Evolutionary conservation across 2,113 vertebrate species (phyloP).

Genomic region (Etheostoma spectabile): DNA sequence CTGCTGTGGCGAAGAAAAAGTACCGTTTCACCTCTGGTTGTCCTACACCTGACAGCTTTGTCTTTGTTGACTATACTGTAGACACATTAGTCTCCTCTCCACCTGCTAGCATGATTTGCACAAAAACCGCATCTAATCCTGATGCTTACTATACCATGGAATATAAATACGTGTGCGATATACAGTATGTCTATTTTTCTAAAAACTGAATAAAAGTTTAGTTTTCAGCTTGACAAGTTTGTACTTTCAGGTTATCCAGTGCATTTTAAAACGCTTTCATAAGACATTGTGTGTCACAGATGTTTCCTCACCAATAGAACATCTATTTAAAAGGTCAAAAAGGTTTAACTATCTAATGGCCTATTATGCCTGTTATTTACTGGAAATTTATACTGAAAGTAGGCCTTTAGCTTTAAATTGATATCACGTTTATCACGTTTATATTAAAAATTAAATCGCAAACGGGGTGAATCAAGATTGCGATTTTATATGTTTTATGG

Average conservation of each 20-base stretch:
- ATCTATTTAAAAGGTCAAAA: too few relatives aligned
- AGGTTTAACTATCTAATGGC: too few relatives aligned
- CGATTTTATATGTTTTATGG: too few relatives aligned
- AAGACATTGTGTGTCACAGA: not conserved
- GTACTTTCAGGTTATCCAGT: not conserved
- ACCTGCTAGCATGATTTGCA: not conserved
- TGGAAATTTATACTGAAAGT: too few relatives aligned
- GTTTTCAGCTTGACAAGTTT: not conserved
- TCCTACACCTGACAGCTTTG: not conserved
- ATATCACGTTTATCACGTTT: too few relatives aligned
- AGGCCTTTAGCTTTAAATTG: too few relatives aligned
- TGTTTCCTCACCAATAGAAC: not conserved
- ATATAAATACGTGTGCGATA: not conserved
- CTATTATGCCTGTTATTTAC: too few relatives aligned
- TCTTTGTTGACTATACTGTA: not conserved
- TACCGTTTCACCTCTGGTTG: not conserved
- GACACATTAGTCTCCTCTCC: not conserved
- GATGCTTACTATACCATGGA: not conserved
- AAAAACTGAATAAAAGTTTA: not conserved
- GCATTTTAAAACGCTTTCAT: not conserved
- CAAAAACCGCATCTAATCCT: not conserved
- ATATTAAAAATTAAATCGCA: too few relatives aligned
- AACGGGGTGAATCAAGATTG: too few relatives aligned
- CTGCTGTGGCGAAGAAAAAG: not conserved
- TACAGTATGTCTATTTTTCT: not conserved